Evolutionary conservation across 2,888 invertebrate genomes (phyloP).

Genomic region (Melanargia galathea): DNA sequence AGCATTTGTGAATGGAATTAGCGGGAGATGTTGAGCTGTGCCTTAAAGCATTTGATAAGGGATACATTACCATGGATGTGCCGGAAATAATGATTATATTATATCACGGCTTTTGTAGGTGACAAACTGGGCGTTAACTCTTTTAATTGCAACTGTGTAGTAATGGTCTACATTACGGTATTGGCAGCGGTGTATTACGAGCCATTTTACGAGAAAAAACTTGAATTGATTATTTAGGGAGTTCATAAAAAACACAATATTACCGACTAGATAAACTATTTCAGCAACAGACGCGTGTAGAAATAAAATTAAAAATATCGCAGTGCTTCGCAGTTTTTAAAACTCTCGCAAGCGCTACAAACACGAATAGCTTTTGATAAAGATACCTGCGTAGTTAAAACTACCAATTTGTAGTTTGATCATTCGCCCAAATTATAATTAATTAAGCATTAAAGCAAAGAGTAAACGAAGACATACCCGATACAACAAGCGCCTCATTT

Average conservation of each 20-base stretch:
- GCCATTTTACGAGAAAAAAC: too few species aligned
- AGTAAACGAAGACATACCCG: conserved; percentile 84
- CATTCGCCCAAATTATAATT: conserved; percentile 2
- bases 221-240: too few species aligned
- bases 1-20: too few species aligned
- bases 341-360: conserved; percentile 1
- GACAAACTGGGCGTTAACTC: too few species aligned
- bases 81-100: too few species aligned
- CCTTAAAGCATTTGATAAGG: too few species aligned
- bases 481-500: conserved; percentile 96
- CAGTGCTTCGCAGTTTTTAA: not conserved
- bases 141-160: too few species aligned
- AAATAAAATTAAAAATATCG: conserved; percentile 8
- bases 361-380: not conserved
- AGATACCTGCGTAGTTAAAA: not conserved
- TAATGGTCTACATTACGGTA: too few species aligned
- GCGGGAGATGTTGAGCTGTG: too few species aligned
- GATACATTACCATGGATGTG: too few species aligned
- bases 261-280: not conserved
- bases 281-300: not conserved
- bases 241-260: not conserved
- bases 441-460: not conserved
- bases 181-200: too few species aligned
- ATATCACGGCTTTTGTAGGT: too few species aligned
- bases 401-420: not conserved